Conservation (phyloP, 2,888 invertebrate genomes). For the Himalopsyche tibetana region DNA sequence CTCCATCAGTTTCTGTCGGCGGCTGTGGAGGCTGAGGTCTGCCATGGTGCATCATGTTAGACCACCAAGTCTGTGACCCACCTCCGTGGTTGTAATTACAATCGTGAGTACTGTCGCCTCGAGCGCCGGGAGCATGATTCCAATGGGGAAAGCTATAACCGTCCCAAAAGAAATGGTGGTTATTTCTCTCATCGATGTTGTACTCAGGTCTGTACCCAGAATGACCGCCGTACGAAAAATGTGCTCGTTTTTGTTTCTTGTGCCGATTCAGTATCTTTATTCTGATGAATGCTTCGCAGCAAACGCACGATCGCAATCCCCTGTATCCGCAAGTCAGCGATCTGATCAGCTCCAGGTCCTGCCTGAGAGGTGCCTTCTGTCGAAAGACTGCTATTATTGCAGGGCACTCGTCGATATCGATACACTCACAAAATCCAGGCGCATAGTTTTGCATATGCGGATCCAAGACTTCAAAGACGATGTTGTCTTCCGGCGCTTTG, state of each 20-base stretch:
- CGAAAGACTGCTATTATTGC: slow-evolving; percentile 55
- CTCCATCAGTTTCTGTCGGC: not conserved
- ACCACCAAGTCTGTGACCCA: slow-evolving; percentile 23
- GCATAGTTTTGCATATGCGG: slow-evolving; percentile 37
- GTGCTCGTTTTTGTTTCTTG: slow-evolving; percentile 63
- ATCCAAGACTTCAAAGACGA: slow-evolving; percentile 51
- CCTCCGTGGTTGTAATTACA: slow-evolving; percentile 46
- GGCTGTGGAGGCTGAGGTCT: not conserved
- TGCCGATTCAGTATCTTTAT: slow-evolving; percentile 52
- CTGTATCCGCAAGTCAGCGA: slow-evolving; percentile 58
- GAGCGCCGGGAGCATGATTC: slow-evolving; percentile 58
- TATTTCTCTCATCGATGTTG: slow-evolving; percentile 46
- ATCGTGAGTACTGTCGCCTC: slow-evolving; percentile 43
- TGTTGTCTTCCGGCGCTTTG: slow-evolving; percentile 36
- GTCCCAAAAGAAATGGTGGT: slow-evolving; percentile 63
- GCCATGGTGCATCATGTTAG: slow-evolving; percentile 7
- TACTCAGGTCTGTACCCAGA: slow-evolving; percentile 43
- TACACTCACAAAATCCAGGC: slow-evolving; percentile 56
- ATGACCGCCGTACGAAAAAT: slow-evolving; percentile 53
- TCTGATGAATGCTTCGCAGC: slow-evolving; percentile 60
- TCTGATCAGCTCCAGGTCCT: slow-evolving; percentile 56
- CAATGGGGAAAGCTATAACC: slow-evolving; percentile 61
- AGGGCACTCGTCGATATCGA: slow-evolving; percentile 56
- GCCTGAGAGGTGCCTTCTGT: slow-evolving; percentile 47
- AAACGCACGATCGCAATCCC: slow-evolving; percentile 56